These are phyloP conservation scores for Norana najaformis DNA, from an alignment of 2,888 invertebrate species.

Conservation along the genomic window DNA sequence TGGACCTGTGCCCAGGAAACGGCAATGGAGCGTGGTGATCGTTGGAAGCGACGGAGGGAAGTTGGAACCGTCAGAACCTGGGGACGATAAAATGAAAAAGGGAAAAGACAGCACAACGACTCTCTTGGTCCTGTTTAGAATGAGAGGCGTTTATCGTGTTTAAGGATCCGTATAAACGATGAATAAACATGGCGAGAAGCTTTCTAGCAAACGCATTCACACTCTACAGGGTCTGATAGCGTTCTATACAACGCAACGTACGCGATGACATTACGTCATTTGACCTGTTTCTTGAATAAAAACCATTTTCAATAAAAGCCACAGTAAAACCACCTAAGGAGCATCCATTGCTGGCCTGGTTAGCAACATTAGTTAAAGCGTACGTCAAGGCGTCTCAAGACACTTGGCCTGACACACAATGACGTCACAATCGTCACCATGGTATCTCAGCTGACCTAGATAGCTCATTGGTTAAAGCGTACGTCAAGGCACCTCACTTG, in stretches of 20 bases:
- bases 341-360: too few species aligned
- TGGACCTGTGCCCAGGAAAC: neutral
- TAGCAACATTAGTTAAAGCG: too few species aligned
- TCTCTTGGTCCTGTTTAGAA: neutral
- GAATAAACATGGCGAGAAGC: neutral
- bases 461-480: too few species aligned
- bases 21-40: conserved; percentile 17
- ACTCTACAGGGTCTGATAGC: neutral
- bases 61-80: neutral
- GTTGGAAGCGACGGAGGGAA: neutral
- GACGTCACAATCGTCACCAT: too few species aligned
- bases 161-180: neutral
- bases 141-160: neutral
- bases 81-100: neutral
- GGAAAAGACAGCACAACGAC: neutral
- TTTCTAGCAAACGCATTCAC: neutral
- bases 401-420: too few species aligned
- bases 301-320: too few species aligned
- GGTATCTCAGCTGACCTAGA: too few species aligned
- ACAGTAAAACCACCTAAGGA: too few species aligned
- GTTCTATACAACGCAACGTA: neutral
- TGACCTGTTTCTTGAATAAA: too few species aligned
- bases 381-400: too few species aligned
- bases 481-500: too few species aligned
- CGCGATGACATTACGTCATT: neutral